Base-by-base conservation (phyloP, 2,113 vertebrate species). In the Mustelus asterias region DNA sequence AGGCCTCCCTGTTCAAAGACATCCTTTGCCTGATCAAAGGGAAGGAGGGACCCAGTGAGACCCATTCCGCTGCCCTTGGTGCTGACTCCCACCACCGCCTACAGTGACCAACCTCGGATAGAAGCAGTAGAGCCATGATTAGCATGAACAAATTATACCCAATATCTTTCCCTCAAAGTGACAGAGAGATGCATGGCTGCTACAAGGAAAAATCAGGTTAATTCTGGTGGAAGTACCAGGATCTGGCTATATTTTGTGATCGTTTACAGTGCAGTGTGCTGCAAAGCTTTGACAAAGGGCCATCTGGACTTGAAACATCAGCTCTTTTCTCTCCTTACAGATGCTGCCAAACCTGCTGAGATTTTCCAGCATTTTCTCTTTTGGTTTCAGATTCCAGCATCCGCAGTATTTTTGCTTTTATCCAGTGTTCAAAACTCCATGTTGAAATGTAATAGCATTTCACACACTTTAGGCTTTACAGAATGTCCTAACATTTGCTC, bases 381-480 rank as follows among this genome's bases (percentile, higher is more conserved):
- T 54, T 54, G 48, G 48, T 54, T 54, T 54, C 48, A 54, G 48
- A 54, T 54, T 54, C 48, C 48, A 54, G 48, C 48, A 54, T 54
- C 3, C 48, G 48, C 48, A 54, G 48, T 54, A 54, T 54, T 54
- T 54, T 54, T 54, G 48, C 48, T 54, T 54, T 54, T 4, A 54
- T 63, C 60, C 9, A 63, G 78, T 83, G 13, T 41, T 83, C 78
- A 14, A 60, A 58, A 29, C 54, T 90, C 26, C 54, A 90, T 60
- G 58, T 92, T 92, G 58, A 63, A 92, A 92, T n/a, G 63, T 92
- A 92, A 63, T 18, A 37, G 89, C 33, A 92, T 63, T 63, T 92
- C 58, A 63, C 29, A 63, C 24, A 29, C 86, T 89, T 60, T 33
- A 29, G 6, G 29, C 86, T 89, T 89, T 29, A 3, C 16, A n/a